These are phyloP conservation scores for Scaptomyza hsui DNA, from an alignment of 1,140 invertebrate genomes.

Conservation along the genomic window DNA sequence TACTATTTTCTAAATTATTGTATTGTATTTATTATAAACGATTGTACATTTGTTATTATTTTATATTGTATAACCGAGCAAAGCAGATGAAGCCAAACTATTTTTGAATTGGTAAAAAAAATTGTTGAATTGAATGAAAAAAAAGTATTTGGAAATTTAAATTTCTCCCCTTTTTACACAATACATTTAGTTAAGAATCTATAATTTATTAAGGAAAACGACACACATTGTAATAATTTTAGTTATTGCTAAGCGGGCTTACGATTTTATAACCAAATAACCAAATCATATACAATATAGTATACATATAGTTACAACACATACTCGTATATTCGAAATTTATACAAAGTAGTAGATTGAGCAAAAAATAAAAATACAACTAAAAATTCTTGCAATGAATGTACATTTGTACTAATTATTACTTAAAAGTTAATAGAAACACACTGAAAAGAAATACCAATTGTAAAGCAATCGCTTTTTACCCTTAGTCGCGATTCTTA, in stretches of 20 bases:
- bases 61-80: conserved; percentile 24
- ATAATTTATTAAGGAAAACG: conserved; percentile 53
- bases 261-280: conserved; percentile 80
- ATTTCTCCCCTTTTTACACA: conserved; percentile 63
- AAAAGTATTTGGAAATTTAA: conserved; percentile 78
- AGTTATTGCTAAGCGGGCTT: conserved; percentile 68
- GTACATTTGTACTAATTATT: conserved; percentile 27
- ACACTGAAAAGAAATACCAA: conserved; percentile 14
- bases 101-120: conserved; percentile 66
- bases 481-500: conserved; percentile 47
- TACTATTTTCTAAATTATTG: conserved; percentile 42
- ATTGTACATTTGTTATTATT: conserved; percentile 60
- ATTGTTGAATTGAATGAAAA: conserved; percentile 51
- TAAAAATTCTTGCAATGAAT: conserved; percentile 30
- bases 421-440: conserved; percentile 24
- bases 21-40: conserved; percentile 60
- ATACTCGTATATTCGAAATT: conserved; percentile 55
- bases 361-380: conserved; percentile 4
- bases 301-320: conserved; percentile 33
- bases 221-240: conserved; percentile 55
- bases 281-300: conserved; percentile 57
- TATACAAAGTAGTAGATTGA: conserved; percentile 46
- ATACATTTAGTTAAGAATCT: conserved; percentile 26
- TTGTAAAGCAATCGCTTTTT: conserved; percentile 43
- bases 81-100: conserved; percentile 38